Percentiles rank a stretch among this genome's conserved stretches.
Evolutionary conservation across 1,140 invertebrate genomes (phyloP).

Genomic region (Halyomorpha halys): DNA sequence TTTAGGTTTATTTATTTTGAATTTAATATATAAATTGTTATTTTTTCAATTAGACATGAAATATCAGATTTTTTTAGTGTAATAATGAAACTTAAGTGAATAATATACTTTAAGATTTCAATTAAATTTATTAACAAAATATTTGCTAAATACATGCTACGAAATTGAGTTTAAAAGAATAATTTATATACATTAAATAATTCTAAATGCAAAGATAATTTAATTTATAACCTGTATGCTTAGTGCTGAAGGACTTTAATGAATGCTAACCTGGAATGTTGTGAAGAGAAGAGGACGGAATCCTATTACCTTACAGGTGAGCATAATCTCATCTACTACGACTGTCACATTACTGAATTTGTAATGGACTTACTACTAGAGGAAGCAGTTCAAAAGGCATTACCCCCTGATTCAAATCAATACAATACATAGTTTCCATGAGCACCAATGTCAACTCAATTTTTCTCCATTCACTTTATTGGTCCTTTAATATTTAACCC

Average conservation of each 20-base stretch:
- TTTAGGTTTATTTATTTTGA: no score
- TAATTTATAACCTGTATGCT: neutral
- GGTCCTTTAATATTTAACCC: slow-evolving; percentile 1
- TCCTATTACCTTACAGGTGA: slow-evolving; percentile 29
- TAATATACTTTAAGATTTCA: no score
- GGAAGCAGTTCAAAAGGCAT: neutral
- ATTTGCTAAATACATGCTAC: no score
- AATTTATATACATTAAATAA: neutral
- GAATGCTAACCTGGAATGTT: slow-evolving; percentile 26
- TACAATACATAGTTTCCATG: neutral
- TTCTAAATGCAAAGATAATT: neutral
- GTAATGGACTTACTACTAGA: neutral
- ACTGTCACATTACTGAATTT: no score
- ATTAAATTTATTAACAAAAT: no score
- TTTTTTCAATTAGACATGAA: no score
- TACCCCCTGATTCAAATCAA: neutral
- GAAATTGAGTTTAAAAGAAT: no score
- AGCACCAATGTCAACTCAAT: neutral
- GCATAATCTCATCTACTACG: slow-evolving; percentile 21
- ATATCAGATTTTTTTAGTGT: no score
- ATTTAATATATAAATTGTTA: no score
- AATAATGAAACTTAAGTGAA: no score
- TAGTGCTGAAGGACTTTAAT: neutral
- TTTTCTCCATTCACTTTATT: neutral
- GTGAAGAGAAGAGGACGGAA: slow-evolving; percentile 27